Percentiles rank a stretch among this genome's conserved stretches.
Conservation (phyloP, 1,140 invertebrate species). For the Babylonia areolata region DNA sequence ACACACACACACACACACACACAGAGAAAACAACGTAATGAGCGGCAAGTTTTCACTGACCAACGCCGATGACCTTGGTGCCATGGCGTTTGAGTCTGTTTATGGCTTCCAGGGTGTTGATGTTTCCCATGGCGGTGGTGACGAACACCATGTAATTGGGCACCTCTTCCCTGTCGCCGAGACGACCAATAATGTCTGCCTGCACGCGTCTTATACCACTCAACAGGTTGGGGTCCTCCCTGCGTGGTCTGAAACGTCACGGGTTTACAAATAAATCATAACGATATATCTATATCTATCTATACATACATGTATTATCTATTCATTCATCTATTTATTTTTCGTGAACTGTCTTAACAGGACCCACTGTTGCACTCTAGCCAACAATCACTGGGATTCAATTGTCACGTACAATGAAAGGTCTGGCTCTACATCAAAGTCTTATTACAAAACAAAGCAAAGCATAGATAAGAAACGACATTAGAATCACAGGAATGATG, state of each 20-base stretch:
- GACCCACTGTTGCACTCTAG: too few relatives aligned
- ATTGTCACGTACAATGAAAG: too few relatives aligned
- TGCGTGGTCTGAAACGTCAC: constrained; percentile 31
- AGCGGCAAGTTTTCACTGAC: constrained; percentile 46
- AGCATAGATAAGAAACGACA: too few relatives aligned
- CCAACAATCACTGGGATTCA: too few relatives aligned
- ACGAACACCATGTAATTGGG: constrained; percentile 64
- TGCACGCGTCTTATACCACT: constrained; percentile 55
- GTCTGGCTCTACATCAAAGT: too few relatives aligned
- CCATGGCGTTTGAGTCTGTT: constrained; percentile 64
- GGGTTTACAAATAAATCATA: too few relatives aligned
- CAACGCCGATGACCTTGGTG: constrained; percentile 63
- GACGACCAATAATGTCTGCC: constrained; percentile 47
- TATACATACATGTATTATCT: too few relatives aligned
- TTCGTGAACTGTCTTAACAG: too few relatives aligned
- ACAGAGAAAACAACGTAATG: background rate
- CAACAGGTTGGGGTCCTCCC: constrained; percentile 57
- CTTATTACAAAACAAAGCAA: too few relatives aligned
- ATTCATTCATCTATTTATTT: too few relatives aligned
- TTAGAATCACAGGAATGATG: too few relatives aligned
- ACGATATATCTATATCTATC: too few relatives aligned
- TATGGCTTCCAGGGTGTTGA: constrained; percentile 51
- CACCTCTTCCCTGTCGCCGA: constrained; percentile 48
- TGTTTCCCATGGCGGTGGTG: constrained; percentile 56
- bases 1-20: background rate